Evolutionary conservation across 2,113 vertebrate genomes (phyloP), one percentile per base, ranked within the genome.

Genomic region (Danionella cerebrum): DNA sequence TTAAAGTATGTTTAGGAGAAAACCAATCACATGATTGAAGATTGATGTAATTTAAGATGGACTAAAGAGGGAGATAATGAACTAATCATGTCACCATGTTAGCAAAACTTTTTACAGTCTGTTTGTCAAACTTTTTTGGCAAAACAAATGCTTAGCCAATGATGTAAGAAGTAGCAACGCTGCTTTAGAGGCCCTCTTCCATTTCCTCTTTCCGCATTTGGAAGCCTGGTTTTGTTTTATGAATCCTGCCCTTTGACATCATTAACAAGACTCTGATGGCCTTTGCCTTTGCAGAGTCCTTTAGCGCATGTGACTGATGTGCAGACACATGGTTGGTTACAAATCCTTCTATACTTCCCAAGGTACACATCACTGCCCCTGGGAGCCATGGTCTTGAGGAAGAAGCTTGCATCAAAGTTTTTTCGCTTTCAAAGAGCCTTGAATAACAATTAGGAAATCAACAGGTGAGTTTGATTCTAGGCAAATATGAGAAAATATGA

Each of bases 221-320:
- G 35, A 72, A 57, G 55, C 21, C 52, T 44, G 65, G 53, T 42
- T 19, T 47, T 22, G 16, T 60, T 77, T 68, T 60, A 71, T 65
- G 19, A 36, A 18, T 25, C n/a, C 33, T 70, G 64, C 41, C 67
- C 65, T 77, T 60, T 73, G 70, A 71, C 59, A 70, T 59, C 50
- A 70, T 79, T 77, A 77, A 65, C 45, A 57, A 71, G 67, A 54
- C 47, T 10, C 39, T 25, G 7, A 52, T 55, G 50, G 47, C 64
- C 67, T 55, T 51, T 70, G 67, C n/a, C 10, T 33, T 13, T 6
- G 2, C 24, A 5, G 35, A 67, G 36, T 52, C 36, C 63, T 39
- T 41, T 14, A 67, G 50, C 39, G 67, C 55, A 67, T 67, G 55
- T 5, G 16, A 55, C 27, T 10, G 7, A n/a, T 29, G n/a, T 25